A percentile compares a stretch with the other conserved stretches of the same genome.
Evolutionary conservation across 1,140 invertebrate genomes (phyloP).

Genomic region (Zaprionus tsacasi): DNA sequence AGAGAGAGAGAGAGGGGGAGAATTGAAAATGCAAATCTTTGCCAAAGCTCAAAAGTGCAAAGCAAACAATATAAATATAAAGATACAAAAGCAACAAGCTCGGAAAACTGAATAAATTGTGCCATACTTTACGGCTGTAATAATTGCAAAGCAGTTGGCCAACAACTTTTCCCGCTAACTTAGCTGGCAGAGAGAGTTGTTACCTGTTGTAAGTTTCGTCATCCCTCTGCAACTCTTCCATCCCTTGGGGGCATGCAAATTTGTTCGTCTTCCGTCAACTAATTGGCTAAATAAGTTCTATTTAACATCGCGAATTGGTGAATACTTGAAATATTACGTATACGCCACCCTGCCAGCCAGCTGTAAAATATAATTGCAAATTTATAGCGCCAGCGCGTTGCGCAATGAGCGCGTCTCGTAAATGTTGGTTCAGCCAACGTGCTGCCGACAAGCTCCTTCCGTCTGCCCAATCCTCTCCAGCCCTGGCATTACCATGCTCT

Average conservation of each 20-base stretch:
- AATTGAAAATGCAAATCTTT: constrained; percentile 81
- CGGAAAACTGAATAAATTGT: constrained; percentile 66
- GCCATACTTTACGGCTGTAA: constrained; percentile 64
- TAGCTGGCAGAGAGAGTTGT: constrained; percentile 23
- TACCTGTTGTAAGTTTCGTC: constrained; percentile 17
- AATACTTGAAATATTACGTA: constrained; percentile 53
- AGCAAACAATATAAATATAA: constrained; percentile 66
- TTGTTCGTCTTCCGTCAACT: constrained; percentile 45
- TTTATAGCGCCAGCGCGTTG: constrained; percentile 61
- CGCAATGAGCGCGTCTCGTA: constrained; percentile 42
- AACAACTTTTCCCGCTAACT: constrained; percentile 51
- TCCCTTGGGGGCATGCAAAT: constrained; percentile 41
- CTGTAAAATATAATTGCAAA: constrained; percentile 63
- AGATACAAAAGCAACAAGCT: constrained; percentile 17
- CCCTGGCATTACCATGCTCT: not conserved
- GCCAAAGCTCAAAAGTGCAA: constrained; percentile 76
- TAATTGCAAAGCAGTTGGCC: constrained; percentile 75
- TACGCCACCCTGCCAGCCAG: constrained; percentile 37
- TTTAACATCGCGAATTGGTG: constrained; percentile 45
- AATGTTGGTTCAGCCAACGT: constrained; percentile 39
- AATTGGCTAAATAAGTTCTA: constrained; percentile 72
- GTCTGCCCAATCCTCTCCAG: not conserved
- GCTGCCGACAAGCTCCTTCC: constrained; percentile 20
- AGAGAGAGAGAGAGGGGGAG: not conserved
- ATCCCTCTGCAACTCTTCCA: not conserved